phyloP scores from a whole-genome alignment of 2,113 vertebrate species.

The Corvus hawaiiensis region DNA sequence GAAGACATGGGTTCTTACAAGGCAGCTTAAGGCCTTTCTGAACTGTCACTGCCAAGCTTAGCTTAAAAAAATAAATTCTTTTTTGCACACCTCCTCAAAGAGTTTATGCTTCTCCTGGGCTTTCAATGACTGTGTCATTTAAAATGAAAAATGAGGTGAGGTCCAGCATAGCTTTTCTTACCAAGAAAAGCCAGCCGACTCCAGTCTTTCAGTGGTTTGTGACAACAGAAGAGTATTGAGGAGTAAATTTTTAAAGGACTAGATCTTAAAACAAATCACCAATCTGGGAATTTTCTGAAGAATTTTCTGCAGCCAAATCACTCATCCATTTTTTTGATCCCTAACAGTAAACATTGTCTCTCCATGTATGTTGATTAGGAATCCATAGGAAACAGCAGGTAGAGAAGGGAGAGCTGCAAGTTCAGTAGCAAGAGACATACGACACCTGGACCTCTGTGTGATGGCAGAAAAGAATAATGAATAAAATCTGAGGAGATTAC shows the following conservation, averaged over 20 bases:
- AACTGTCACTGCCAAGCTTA: not conserved
- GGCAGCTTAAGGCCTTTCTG: slow-evolving; percentile 9
- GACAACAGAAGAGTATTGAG: not conserved
- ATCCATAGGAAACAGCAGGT: not conserved
- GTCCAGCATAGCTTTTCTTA: not conserved
- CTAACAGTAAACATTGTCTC: not conserved
- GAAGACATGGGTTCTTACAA: not conserved
- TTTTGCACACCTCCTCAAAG: slow-evolving; percentile 5
- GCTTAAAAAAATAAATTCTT: slow-evolving; percentile 17
- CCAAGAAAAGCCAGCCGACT: not conserved
- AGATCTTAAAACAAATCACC: not conserved
- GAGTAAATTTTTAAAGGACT: not conserved
- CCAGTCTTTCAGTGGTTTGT: not conserved
- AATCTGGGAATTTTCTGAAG: not conserved
- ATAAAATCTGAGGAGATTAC: not conserved
- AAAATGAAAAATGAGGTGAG: slow-evolving; percentile 10
- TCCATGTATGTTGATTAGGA: not conserved
- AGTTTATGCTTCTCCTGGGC: not conserved
- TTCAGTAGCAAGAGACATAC: not conserved
- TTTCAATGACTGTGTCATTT: not conserved
- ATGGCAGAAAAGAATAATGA: not conserved
- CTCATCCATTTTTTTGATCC: not conserved
- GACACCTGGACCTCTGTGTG: not conserved
- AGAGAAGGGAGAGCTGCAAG: not conserved
- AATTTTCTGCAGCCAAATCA: not conserved